Base-by-base conservation (phyloP, 2,888 invertebrate genomes). In the Chesias legatella region DNA sequence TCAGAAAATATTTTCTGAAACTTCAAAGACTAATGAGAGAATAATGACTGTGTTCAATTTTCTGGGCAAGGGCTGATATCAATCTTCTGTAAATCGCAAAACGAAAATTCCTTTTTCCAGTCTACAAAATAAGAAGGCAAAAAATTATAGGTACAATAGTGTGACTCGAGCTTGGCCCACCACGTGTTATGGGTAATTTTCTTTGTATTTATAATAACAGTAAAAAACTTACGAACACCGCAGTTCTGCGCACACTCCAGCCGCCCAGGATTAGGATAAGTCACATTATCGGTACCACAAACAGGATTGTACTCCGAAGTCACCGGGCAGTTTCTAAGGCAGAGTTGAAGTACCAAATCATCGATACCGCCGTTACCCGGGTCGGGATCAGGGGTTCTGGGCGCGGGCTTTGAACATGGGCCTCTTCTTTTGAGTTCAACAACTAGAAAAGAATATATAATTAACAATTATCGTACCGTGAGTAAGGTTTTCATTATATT, bases 241-340 rank as follows among this genome's bases (percentile, higher is more conserved):
- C 82, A 88, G 13, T 28, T 49, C 33, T 53, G 55, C 1, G 82
- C 80, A 49, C 89, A 89, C 3, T 59, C 51, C 17, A 88, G 54
- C 20, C 65, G 53, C 1, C 70, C 73, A 6, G 53, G 59, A 47
- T 88, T 89, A 13, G 21, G 40, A 48, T 88, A 89, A 0, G 75
- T 78, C 2, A 67, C 56, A n/a, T 61, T 53, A 47, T 88, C 67
- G 17, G 67, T 63, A 6, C 84, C 88, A 49, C 88, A 89, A 5
- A 88, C 75, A 0, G 89, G 89, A 51, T 83, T 79, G 55, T 80
- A 88, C 51, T 85, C 73, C 0, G 68, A 24, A 0, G 82, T 79
- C 6, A 67, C 63, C 1, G 67, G 69, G 48, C 88, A 88, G 2
- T 42, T 10, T 2, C 49, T 45, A 1, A 71, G 54, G 44, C 80